Evolutionary conservation across 2,113 vertebrate species (phyloP), one percentile per base, ranked within the genome.

Genomic region (Rana temporaria): DNA sequence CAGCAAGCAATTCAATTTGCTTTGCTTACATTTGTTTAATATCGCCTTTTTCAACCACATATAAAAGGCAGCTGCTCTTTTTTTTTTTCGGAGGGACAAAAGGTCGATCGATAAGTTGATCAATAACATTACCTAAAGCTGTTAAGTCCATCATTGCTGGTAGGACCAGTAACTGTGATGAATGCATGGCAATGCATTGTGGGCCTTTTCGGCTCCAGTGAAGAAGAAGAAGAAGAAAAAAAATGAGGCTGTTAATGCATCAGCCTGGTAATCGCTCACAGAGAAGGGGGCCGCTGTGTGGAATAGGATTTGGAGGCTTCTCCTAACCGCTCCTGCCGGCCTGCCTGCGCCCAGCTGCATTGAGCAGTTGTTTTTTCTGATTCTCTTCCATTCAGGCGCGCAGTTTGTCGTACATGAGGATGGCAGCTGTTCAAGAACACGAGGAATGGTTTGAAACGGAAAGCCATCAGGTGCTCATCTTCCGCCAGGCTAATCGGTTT

Each of bases 121-220:
- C 73, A 63, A 63, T 76, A 76, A 63, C 38, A 63, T 63, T 76
- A 63, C 59, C 73, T 64, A 63, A 76, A 63, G 57, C 73, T 63
- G 71, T 63, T 24, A 48, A 24, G 12, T 52, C n/a, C n/a, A 48
- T 76, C 32, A 63, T 76, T 76, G 32, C 73, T 63, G 7, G 73
- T 34, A 52, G 20, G 56, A 60, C 59, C 34, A 17, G 73, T 17
- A 19, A 6, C 30, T 20, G 26, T 69, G 64, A 79, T 69, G 30
- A 79, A 42, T 66, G 17, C 19, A 48, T 48, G 48, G 78, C 66
- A 69, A 30, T 60, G 78, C 78, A 79, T 70, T 69, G 32, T 68
- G 55, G 78, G 65, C 8, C 53, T 17, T 79, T 79, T 70, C 26
- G 53, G 18, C 77, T 67, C 64, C 64, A 57, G 18, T n/a, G 24